Conservation (phyloP, 2,797 vertebrate species). For the Prunella strophiata region DNA sequence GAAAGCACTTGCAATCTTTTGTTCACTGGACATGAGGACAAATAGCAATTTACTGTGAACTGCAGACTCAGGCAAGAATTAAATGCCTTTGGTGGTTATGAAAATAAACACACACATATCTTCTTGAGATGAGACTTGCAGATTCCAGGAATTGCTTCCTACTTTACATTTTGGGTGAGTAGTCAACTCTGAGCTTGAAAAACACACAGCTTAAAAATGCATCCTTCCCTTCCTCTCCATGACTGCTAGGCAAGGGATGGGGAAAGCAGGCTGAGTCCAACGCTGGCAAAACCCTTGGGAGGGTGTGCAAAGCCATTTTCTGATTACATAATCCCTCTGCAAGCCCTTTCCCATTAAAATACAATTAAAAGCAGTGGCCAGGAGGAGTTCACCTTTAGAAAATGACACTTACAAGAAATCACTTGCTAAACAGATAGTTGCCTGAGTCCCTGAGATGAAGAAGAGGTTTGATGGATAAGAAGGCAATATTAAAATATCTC, state of each 20-base stretch:
- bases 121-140: background rate
- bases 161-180: conserved; percentile 15
- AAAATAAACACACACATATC: background rate
- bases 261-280: background rate
- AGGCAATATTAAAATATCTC: conserved; percentile 69
- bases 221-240: background rate
- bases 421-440: conserved; percentile 53
- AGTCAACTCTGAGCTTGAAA: conserved; percentile 3
- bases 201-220: background rate
- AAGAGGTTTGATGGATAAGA: conserved; percentile 70
- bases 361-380: conserved; percentile 65
- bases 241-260: background rate
- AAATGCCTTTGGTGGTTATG: background rate
- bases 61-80: background rate
- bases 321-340: conserved; percentile 57
- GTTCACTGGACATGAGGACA: conserved; percentile 11
- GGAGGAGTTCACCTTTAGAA: conserved; percentile 63
- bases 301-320: conserved; percentile 35
- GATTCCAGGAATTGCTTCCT: background rate
- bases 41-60: conserved; percentile 39
- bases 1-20: conserved; percentile 43
- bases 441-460: conserved; percentile 41
- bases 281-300: conserved; percentile 13
- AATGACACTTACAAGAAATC: conserved; percentile 61
- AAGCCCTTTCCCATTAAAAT: conserved; percentile 66